Evolutionary conservation across 2,888 invertebrate species (phyloP), one percentile per base, ranked within the genome.

Genomic region (Zygothrica quintamaculata): DNA sequence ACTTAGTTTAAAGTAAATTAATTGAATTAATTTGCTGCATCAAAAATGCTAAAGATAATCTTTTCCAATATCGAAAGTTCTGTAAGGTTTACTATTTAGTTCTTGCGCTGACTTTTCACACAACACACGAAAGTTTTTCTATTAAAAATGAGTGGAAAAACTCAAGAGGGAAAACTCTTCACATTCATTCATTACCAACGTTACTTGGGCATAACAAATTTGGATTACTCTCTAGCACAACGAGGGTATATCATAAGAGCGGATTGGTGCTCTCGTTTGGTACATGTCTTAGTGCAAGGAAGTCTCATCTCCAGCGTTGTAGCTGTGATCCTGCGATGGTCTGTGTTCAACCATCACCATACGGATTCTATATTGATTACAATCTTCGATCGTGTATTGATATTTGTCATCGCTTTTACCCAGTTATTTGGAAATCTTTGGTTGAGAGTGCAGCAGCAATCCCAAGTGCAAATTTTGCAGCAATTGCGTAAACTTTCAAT

Each of bases 121-220:
- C 7, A 29, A n/a, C 7, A 29, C 9, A 9, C n/a, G 29, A 8
- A 2, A 9, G 9, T 29, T 29, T 29, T n/a, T n/a, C n/a, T n/a
- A n/a, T n/a, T n/a, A n/a, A n/a, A n/a, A n/a, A n/a, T n/a, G n/a
- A n/a, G n/a, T n/a, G n/a, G n/a, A n/a, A 9, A 29, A 29, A 9
- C 29, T 22, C 18, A 5, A 22, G 5, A 29, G 9, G n/a, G 29
- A 3, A 1, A n/a, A n/a, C n/a, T n/a, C n/a, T n/a, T n/a, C n/a
- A n/a, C n/a, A n/a, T n/a, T n/a, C n/a, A 11, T 81, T 25, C 57
- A 60, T 6, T 58, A 64, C 36, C 81, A 78, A 46, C 78, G 77
- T n/a, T 74, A 59, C 3, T 43, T 84, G 57, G 69, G 82, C 0
- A n/a, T 81, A 0, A 56, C 40, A 1, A 50, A 74, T 37, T 4